phyloP scores from a whole-genome alignment of 2,113 vertebrate species.

The Calyptommatus sinebrachiatus region DNA sequence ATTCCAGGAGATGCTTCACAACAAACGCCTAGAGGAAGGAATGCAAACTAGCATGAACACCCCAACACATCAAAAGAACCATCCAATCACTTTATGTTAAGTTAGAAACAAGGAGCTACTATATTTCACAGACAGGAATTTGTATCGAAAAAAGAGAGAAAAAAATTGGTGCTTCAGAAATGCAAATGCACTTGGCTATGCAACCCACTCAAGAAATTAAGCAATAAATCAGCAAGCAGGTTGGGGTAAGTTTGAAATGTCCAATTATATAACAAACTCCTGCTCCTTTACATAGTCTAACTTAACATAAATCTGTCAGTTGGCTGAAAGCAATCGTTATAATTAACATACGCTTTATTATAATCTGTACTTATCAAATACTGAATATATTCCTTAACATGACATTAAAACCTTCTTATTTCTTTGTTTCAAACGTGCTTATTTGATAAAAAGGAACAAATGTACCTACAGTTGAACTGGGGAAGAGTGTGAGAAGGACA shows the following conservation, averaged over 20 bases:
- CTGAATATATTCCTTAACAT: slow-evolving; percentile 70
- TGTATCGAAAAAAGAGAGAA: slow-evolving; percentile 52
- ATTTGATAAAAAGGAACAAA: slow-evolving; percentile 87
- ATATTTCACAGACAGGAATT: slow-evolving; percentile 34
- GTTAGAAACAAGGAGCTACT: slow-evolving; percentile 76
- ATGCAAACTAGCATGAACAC: slow-evolving; percentile 72
- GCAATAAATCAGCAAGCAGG: slow-evolving; percentile 43
- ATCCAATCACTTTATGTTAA: slow-evolving; percentile 74
- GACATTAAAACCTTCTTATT: slow-evolving; percentile 72
- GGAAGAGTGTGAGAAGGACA: slow-evolving; percentile 86
- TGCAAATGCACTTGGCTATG: slow-evolving; percentile 41
- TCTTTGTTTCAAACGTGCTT: slow-evolving; percentile 78
- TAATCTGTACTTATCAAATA: slow-evolving; percentile 63
- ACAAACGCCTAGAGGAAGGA: slow-evolving; percentile 89
- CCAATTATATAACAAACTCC: slow-evolving; percentile 42
- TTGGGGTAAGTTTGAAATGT: slow-evolving; percentile 47
- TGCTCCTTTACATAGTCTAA: slow-evolving; percentile 73
- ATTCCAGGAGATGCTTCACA: slow-evolving; percentile 91
- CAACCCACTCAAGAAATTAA: slow-evolving; percentile 61
- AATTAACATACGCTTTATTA: slow-evolving; percentile 62
- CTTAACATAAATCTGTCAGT: slow-evolving; percentile 79
- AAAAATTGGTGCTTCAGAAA: slow-evolving; percentile 28
- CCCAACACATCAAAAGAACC: slow-evolving; percentile 47
- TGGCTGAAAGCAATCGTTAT: slow-evolving; percentile 70
- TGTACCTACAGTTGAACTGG: slow-evolving; percentile 93